Conservation (phyloP, 1,140 invertebrate genomes). For the Drosophila nigromelanica region DNA sequence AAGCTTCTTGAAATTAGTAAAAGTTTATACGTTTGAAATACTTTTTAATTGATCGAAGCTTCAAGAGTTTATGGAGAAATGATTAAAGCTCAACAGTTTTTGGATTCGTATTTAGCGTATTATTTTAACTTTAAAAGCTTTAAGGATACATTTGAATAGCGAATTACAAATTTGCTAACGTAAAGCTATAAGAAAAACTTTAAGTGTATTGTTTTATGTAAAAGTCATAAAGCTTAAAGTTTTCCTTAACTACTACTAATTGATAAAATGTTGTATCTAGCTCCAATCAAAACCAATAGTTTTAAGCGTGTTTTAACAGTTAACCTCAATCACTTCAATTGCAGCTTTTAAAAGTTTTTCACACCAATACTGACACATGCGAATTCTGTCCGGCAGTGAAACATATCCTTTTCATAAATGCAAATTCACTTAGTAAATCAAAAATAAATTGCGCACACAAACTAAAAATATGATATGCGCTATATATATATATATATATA, state of each 20-base stretch:
- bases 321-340: not conserved
- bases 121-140: not conserved
- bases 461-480: conserved; percentile 34
- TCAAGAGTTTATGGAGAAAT: too few relatives aligned
- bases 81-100: not conserved
- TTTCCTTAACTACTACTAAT: too few relatives aligned
- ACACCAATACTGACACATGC: not conserved
- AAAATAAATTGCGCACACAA: conserved; percentile 51
- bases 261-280: too few relatives aligned
- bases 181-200: not conserved
- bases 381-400: not conserved
- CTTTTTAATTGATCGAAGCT: too few relatives aligned
- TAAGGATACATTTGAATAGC: too few relatives aligned
- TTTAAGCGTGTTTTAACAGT: not conserved
- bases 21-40: too few relatives aligned
- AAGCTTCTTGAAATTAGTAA: too few relatives aligned
- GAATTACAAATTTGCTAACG: too few relatives aligned
- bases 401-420: conserved; percentile 8
- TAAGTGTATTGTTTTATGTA: too few relatives aligned
- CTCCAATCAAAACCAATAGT: not conserved
- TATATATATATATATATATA: conserved; percentile 12
- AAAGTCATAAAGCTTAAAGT: too few relatives aligned
- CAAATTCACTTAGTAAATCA: conserved; percentile 58
- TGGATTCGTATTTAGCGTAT: too few relatives aligned
- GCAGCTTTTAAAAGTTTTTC: not conserved